phyloP scores from a whole-genome alignment of 1,140 invertebrate genomes.

The Pseudomyrmex sp. region DNA sequence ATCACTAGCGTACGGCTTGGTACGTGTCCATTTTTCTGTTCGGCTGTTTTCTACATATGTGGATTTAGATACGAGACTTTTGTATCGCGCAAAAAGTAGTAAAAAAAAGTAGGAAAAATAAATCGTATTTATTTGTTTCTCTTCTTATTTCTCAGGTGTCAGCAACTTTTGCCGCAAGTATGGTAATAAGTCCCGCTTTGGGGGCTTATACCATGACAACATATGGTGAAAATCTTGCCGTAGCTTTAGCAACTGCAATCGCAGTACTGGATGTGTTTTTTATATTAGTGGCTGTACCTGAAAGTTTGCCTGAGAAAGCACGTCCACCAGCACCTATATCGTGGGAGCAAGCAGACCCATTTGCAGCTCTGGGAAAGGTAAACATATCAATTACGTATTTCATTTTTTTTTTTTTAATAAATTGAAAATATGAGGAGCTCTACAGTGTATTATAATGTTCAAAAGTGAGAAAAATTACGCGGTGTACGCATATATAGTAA shows the following conservation, averaged over 20 bases:
- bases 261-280: conserved; percentile 99
- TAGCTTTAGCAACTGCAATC: conserved; percentile 97
- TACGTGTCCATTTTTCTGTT: conserved; percentile 84
- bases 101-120: conserved; percentile 18
- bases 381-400: conserved; percentile 66
- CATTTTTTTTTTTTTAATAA: background rate
- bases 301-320: conserved; percentile 98
- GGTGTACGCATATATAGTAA: background rate
- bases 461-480: background rate
- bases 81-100: background rate
- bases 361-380: conserved; percentile 89
- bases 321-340: conserved; percentile 93
- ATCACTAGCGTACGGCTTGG: conserved; percentile 98
- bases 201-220: conserved; percentile 96
- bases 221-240: conserved; percentile 97
- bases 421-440: background rate
- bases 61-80: background rate
- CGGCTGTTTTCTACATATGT: background rate
- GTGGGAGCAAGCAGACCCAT: conserved; percentile 99
- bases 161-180: conserved; percentile 99
- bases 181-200: conserved; percentile 98
- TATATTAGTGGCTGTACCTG: conserved; percentile 98
- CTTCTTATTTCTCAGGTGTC: conserved; percentile 88
- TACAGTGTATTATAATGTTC: background rate
- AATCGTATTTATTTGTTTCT: conserved; percentile 25